These are phyloP conservation scores for Drosophila busckii DNA, from an alignment of 1,140 invertebrate species.

Conservation along the genomic window DNA sequence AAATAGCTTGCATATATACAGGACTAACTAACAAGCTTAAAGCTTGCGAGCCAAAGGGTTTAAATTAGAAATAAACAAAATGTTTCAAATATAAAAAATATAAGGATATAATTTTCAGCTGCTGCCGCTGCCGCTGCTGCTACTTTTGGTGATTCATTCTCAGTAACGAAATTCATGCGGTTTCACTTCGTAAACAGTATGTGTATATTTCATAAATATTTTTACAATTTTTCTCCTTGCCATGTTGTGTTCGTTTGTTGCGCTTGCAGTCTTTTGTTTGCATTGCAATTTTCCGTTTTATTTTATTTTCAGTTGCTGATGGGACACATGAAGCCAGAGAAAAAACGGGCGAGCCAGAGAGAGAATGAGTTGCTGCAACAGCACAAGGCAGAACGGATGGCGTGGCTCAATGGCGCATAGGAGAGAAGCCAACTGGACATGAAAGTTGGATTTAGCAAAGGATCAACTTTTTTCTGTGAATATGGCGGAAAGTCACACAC, in stretches of 20 bases:
- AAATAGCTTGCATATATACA: no score
- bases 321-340: constrained; percentile 12
- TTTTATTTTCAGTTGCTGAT: constrained; percentile 50
- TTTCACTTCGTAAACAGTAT: constrained; percentile 68
- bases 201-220: constrained; percentile 58
- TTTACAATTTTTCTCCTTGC: constrained; percentile 37
- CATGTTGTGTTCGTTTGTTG: constrained; percentile 13
- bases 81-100: no score
- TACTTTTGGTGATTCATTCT: constrained; percentile 16
- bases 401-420: background rate
- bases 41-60: no score
- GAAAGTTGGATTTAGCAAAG: constrained; percentile 29
- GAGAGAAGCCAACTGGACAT: constrained; percentile 1
- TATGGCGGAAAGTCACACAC: constrained; percentile 63
- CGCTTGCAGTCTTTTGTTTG: constrained; percentile 34
- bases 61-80: no score
- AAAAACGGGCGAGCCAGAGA: background rate
- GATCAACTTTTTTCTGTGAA: constrained; percentile 59
- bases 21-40: no score
- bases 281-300: constrained; percentile 47
- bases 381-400: background rate
- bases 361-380: background rate
- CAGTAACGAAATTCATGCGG: constrained; percentile 53
- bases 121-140: no score
- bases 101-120: constrained; percentile 11